phyloP scores from a whole-genome alignment of 2,888 invertebrate genomes.

The Apamea monoglypha region DNA sequence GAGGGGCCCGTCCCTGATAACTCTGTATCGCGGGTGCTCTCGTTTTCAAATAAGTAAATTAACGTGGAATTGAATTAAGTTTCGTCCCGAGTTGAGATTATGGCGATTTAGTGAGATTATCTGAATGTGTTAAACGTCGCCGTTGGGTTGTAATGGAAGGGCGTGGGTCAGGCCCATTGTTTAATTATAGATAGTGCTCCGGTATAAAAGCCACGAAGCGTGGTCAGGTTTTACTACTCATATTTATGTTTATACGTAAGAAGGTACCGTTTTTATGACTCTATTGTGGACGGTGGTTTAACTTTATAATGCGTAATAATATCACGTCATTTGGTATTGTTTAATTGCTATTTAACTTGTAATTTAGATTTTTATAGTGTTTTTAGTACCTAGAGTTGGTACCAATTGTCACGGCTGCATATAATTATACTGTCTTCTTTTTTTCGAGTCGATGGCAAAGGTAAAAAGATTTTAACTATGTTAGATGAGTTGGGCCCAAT shows the following conservation, averaged over 20 bases:
- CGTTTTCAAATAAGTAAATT: constrained; percentile 88
- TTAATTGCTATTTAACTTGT: constrained; percentile 61
- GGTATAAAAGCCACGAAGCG: constrained; percentile 74
- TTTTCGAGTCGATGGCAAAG: background rate
- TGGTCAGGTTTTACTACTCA: constrained; percentile 73
- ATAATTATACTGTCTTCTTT: too few relatives aligned
- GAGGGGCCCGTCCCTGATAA: constrained; percentile 78
- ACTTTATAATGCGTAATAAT: constrained; percentile 66
- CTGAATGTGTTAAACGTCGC: constrained; percentile 87
- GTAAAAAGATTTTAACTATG: background rate
- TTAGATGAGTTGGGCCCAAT: background rate
- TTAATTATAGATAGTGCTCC: constrained; percentile 87
- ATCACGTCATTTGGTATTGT: constrained; percentile 62
- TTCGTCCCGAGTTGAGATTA: constrained; percentile 86
- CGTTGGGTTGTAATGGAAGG: constrained; percentile 83
- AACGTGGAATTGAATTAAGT: constrained; percentile 88
- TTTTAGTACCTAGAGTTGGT: background rate
- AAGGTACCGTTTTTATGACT: constrained; percentile 69
- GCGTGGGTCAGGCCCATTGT: constrained; percentile 83
- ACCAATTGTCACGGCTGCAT: background rate
- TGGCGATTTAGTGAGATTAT: constrained; percentile 88
- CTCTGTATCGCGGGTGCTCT: constrained; percentile 79
- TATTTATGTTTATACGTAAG: constrained; percentile 73
- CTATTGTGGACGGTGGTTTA: constrained; percentile 67
- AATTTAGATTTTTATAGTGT: constrained; percentile 44